These are phyloP conservation scores for Indicator indicator DNA, from an alignment of 2,113 vertebrate species.

Conservation along the genomic window DNA sequence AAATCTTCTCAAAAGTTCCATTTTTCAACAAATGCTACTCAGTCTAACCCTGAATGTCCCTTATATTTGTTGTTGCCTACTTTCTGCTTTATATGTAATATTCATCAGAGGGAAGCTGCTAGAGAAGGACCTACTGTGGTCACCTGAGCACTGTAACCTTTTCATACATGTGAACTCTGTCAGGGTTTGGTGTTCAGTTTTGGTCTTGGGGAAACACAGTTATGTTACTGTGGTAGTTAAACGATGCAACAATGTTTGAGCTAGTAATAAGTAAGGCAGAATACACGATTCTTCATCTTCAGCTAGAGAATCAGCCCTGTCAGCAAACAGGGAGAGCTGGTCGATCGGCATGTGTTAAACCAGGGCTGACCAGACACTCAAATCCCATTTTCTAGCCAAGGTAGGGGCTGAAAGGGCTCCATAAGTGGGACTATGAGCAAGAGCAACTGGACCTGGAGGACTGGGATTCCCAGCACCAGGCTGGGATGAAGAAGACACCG, in stretches of 20 bases:
- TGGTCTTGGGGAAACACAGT: not conserved
- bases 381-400: not conserved
- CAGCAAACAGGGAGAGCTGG: not conserved
- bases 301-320: not conserved
- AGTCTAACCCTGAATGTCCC: not conserved
- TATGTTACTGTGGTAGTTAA: not conserved
- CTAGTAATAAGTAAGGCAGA: not conserved
- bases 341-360: fast-evolving
- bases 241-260: not conserved
- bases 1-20: not conserved
- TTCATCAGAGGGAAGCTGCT: not conserved
- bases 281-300: not conserved
- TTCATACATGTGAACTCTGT: not conserved
- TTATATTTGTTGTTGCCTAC: not conserved
- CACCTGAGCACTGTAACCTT: not conserved
- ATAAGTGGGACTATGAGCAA: fast-evolving
- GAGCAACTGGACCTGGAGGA: not conserved
- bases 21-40: not conserved
- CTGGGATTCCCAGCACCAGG: not conserved
- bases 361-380: not conserved
- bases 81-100: not conserved
- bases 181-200: not conserved
- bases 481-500: not conserved
- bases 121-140: not conserved
- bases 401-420: not conserved